Evolutionary conservation across 1,140 invertebrate genomes (phyloP).

Genomic region (Kradibia gibbosae): DNA sequence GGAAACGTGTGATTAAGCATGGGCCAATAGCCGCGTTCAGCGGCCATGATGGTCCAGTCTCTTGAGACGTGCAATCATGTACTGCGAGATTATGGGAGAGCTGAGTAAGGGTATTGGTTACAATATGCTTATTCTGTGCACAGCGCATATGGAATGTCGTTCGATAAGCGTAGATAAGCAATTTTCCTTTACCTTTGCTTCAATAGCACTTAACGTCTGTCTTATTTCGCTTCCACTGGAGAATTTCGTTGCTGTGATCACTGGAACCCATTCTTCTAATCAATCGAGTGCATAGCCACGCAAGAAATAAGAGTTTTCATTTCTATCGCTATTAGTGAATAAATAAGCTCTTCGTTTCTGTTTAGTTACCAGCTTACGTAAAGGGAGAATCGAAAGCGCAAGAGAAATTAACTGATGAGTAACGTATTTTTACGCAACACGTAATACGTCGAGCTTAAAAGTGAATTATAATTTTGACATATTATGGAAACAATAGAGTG

Average conservation of each 20-base stretch:
- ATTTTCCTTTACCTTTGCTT: conserved; percentile 15
- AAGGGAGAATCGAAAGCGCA: no score
- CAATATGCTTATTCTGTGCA: conserved; percentile 25
- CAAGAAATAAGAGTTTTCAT: background rate
- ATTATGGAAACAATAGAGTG: no score
- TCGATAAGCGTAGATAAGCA: conserved; percentile 7
- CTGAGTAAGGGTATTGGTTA: conserved; percentile 10
- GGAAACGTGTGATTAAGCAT: conserved; percentile 60
- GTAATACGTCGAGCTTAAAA: no score
- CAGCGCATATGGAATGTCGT: background rate
- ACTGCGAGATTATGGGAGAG: conserved; percentile 47
- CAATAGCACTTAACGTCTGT: background rate
- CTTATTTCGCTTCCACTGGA: background rate
- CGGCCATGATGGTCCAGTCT: conserved; percentile 62
- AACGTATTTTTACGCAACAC: no score
- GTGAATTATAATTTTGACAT: no score
- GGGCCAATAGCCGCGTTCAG: conserved; percentile 63
- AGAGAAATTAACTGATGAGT: no score
- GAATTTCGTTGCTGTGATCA: no score
- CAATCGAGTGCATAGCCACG: background rate
- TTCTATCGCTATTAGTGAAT: background rate
- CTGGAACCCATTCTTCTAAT: background rate
- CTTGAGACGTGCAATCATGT: conserved; percentile 64
- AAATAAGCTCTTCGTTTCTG: background rate
- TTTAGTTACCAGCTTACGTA: no score